Percentiles rank a stretch among this genome's conserved stretches.
Evolutionary conservation across 2,888 invertebrate genomes (phyloP).

Genomic region (Protophormia terraenovae): DNA sequence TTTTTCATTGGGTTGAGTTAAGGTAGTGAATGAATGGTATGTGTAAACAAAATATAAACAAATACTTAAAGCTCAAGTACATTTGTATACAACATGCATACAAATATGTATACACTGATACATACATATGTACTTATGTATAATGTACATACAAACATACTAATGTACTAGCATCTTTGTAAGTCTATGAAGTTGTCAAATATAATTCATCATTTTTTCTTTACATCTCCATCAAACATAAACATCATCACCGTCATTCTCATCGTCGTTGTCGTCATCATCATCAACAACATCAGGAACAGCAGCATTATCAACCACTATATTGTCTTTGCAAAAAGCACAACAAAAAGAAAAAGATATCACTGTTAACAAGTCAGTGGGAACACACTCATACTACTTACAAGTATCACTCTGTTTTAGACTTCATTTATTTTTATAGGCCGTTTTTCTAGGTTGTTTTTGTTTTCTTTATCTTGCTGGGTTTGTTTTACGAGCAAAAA

Average conservation of each 20-base stretch:
- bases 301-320: conserved; percentile 39
- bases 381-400: conserved; percentile 12
- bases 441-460: conserved; percentile 27
- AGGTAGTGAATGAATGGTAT: conserved; percentile 33
- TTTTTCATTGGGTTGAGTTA: not conserved
- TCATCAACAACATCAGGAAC: not conserved
- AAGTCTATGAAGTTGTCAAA: conserved; percentile 37
- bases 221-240: conserved; percentile 27
- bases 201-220: conserved; percentile 68
- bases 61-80: conserved; percentile 63
- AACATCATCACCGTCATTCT: conserved; percentile 30
- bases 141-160: not conserved
- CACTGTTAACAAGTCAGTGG: conserved; percentile 62
- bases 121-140: not conserved
- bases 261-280: not conserved
- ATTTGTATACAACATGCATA: conserved; percentile 31
- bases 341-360: conserved; percentile 34
- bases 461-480: conserved; percentile 34
- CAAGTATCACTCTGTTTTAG: not conserved
- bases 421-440: conserved; percentile 54
- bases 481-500: conserved; percentile 36
- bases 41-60: conserved; percentile 58
- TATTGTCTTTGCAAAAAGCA: not conserved
- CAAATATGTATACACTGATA: conserved; percentile 1
- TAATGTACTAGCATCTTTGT: not conserved